A percentile compares a stretch with the other conserved stretches of the same genome.
phyloP scores from a whole-genome alignment of 1,140 invertebrate genomes.

The Tetragonula clypearis region DNA sequence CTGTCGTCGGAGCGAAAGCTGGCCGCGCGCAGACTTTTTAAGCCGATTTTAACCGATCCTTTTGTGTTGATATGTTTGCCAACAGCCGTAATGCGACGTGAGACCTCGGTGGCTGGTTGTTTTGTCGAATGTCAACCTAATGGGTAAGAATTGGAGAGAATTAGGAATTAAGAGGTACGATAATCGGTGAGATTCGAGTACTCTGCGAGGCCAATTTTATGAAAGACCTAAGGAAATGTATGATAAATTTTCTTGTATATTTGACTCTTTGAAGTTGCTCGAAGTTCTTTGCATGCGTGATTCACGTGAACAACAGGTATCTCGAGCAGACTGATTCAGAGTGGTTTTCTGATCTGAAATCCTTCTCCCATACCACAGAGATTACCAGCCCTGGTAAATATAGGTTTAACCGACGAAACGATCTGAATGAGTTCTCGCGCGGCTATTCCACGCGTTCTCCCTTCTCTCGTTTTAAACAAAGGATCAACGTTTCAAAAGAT shows the following conservation, averaged over 20 bases:
- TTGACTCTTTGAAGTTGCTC: no score
- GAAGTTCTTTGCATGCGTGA: background rate
- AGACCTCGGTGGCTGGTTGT: no score
- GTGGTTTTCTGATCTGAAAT: no score
- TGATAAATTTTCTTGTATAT: background rate
- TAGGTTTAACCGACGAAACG: background rate
- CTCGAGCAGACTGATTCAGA: background rate
- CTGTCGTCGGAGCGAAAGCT: background rate
- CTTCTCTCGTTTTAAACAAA: background rate
- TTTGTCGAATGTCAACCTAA: no score
- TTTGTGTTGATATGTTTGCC: background rate
- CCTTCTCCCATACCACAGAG: no score
- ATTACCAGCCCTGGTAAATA: background rate
- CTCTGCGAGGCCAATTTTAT: background rate
- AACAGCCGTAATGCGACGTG: background rate
- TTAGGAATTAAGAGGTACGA: no score
- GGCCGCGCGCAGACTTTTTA: background rate
- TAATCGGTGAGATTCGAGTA: no score
- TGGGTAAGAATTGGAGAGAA: no score
- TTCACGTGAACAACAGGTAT: background rate
- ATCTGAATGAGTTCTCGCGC: background rate
- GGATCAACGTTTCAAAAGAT: background rate
- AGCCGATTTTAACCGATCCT: constrained; percentile 9
- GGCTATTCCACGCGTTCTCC: no score
- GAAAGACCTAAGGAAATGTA: background rate